Base-by-base conservation (phyloP, 2,888 invertebrate species). In the Thalpophila matura region DNA sequence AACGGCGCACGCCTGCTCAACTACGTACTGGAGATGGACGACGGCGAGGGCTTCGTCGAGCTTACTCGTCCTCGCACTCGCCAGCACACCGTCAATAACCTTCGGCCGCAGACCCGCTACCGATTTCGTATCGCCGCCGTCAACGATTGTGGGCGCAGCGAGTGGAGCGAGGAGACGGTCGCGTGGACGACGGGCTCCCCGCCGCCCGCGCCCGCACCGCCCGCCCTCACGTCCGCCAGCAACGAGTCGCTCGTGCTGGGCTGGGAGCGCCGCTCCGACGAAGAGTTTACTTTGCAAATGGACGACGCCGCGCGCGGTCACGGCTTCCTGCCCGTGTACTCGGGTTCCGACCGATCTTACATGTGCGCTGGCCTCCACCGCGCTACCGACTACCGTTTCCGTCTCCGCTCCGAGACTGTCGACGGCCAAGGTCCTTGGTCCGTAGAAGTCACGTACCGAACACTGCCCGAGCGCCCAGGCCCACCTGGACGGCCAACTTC, bases 391-490 rank as follows among this genome's bases (percentile, higher is more conserved):
- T 98, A 98, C 90, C 97, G 96, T 83, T 98, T 98, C 91, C 96
- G 98, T 87, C 94, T 98, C 80, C 96, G 97, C 73, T 97, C 98
- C 76, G 97, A 97, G 86, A 98, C 98, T 85, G 97, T 97, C 75
- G 98, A 98, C 80, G 98, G 98, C 1, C 95, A 96, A 75, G 98
- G 98, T 5, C 96, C 96, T 14, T 98, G 98, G 98, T 98, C 98
- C 31, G 96, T 97, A 53, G 97, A 97, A 85, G 97, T 98, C 18
- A 91, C 95, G 56, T 98, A 97, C 89, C 96, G 96, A 72, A 99
- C 99, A 9, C 92, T 96, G 58, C 97, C 98, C 4, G 98, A 98
- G 85, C 93, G 96, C 62, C 99, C 98, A 3, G 96, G 96, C 0
- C 95, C 97, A 53, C 98, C 98, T 22, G 96, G 97, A 7, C 96